These are phyloP conservation scores for Matsumyia berberina DNA, from an alignment of 2,888 invertebrate genomes.

Conservation along the genomic window DNA sequence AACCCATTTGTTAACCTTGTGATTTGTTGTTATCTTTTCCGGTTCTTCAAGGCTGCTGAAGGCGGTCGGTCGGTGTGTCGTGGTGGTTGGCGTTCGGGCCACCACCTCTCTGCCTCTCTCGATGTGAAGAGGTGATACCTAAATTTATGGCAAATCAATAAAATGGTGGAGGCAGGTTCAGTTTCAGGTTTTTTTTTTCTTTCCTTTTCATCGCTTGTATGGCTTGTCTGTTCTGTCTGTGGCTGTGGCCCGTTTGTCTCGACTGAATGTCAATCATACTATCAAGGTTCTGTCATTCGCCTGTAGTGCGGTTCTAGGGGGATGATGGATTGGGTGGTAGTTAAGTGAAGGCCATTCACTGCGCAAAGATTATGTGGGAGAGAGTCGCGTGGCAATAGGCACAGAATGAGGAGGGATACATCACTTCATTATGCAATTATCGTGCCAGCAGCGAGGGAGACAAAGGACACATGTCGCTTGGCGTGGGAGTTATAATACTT, in stretches of 20 bases:
- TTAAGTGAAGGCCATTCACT: constrained; percentile 70
- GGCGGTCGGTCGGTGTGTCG: background rate
- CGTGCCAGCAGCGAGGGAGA: background rate
- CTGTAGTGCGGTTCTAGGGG: constrained; percentile 1
- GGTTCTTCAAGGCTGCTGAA: constrained; percentile 59
- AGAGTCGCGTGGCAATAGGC: constrained; percentile 8
- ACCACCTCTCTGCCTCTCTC: background rate
- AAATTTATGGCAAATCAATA: constrained; percentile 72
- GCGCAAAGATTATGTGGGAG: constrained; percentile 68
- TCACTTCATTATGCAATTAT: constrained; percentile 66
- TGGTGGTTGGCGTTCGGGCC: background rate
- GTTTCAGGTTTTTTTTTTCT: constrained; percentile 12
- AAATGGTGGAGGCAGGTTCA: constrained; percentile 33
- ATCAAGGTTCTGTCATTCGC: constrained; percentile 44
- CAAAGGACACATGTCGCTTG: background rate
- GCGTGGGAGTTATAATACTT: constrained; percentile 22
- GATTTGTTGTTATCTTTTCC: constrained; percentile 69
- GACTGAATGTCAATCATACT: constrained; percentile 73
- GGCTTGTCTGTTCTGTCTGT: constrained; percentile 50
- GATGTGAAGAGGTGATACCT: constrained; percentile 44
- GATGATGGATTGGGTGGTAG: constrained; percentile 22
- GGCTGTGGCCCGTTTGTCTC: constrained; percentile 41
- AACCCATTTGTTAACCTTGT: constrained; percentile 59
- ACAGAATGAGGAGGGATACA: constrained; percentile 17
- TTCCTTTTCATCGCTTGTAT: constrained; percentile 39